Conservation (phyloP, 2,888 invertebrate genomes). For the Synergus umbraculus region DNA sequence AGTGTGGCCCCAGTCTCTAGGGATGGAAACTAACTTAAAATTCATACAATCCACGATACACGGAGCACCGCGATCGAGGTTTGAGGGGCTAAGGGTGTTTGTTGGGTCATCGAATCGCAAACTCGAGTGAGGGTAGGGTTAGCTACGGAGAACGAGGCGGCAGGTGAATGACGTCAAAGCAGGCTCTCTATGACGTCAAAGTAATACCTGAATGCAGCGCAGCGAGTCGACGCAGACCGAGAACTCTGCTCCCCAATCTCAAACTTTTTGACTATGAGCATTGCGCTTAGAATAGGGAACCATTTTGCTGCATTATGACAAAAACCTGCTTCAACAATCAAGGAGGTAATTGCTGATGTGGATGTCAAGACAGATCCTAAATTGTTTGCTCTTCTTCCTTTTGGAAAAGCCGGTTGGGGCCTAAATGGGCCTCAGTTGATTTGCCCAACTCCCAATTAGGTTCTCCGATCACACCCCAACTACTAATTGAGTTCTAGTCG, state of each 20-base stretch:
- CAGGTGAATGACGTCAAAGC: conserved; percentile 72
- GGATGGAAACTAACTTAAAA: conserved; percentile 12
- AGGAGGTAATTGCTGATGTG: background rate
- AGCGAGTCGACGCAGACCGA: conserved; percentile 57
- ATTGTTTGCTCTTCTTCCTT: no score
- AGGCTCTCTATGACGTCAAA: conserved; percentile 70
- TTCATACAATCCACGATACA: conserved; percentile 11
- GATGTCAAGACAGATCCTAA: background rate
- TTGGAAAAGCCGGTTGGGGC: no score
- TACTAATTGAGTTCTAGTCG: no score
- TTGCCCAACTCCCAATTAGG: no score
- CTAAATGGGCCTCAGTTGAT: no score
- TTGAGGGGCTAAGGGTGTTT: conserved; percentile 12
- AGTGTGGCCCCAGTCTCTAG: background rate
- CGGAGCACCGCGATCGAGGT: background rate
- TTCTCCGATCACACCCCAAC: no score
- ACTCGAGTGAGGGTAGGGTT: conserved; percentile 40
- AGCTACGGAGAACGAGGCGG: conserved; percentile 54
- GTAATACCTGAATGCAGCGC: conserved; percentile 60
- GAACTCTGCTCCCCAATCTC: conserved; percentile 44
- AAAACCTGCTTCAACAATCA: background rate
- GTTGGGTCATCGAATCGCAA: conserved; percentile 60
- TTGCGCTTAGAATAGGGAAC: background rate
- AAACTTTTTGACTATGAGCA: background rate
- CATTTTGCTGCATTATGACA: conserved; percentile 3